Conservation (phyloP, 2,113 vertebrate species). For the Ochotona princeps region DNA sequence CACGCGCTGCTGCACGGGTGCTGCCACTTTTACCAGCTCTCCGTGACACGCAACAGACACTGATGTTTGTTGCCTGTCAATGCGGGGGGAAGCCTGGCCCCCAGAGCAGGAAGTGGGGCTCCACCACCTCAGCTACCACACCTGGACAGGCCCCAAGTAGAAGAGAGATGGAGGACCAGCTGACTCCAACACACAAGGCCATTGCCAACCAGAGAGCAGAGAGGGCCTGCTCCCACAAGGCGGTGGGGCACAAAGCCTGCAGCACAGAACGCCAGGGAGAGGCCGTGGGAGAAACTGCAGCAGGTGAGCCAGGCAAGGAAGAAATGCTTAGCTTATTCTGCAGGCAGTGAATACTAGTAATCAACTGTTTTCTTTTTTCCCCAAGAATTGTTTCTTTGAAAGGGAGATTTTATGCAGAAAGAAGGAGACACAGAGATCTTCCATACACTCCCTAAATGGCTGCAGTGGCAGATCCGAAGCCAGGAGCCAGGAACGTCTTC, state of each 20-base stretch:
- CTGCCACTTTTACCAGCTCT: no score
- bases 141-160: background rate
- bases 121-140: background rate
- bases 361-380: no score
- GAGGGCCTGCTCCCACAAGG: conserved; percentile 21
- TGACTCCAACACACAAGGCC: background rate
- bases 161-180: conserved; percentile 46
- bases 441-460: no score
- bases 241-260: background rate
- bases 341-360: background rate
- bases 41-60: no score
- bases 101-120: conserved; percentile 28
- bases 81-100: background rate
- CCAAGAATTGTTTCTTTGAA: no score
- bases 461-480: no score
- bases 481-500: no score
- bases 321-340: background rate
- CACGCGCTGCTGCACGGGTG: background rate
- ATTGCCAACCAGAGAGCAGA: background rate
- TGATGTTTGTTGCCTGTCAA: no score
- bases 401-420: no score
- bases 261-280: background rate
- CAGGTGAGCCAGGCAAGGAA: background rate
- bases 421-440: no score
- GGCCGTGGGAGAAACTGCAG: background rate